Base-by-base conservation (phyloP, 2,113 vertebrate genomes). In the Aptenodytes forsteri region DNA sequence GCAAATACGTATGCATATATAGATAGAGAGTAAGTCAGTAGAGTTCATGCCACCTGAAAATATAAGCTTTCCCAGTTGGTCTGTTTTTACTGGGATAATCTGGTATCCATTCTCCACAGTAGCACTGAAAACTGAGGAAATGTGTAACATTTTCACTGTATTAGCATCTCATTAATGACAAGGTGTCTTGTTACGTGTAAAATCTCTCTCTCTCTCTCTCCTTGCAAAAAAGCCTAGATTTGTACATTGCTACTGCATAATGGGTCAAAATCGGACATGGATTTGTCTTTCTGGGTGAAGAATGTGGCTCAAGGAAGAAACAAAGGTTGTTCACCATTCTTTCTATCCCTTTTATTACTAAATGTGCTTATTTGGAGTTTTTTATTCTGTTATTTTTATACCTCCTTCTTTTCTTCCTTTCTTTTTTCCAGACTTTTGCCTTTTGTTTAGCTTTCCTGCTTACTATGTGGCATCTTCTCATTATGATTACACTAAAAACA, bases 1-100 rank as follows among this genome's bases (percentile, higher is more conserved):
- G 75, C 9, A 83, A 75, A 79, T 21, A 69, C 0, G 4, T 22
- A 30, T 0, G 1, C 13, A 10, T 49, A 18, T 36, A 83, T 15
- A 83, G 20, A 56, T 10, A 70, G 10, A 69, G 9, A 21, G 13
- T 17, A 83, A 92, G 16, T 27, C 47, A 72, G 26, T 5, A 80
- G 29, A 80, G 9, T 46, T 59, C n/a, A 69, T 13, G 52, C 4
- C 5, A 72, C 13, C 52, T 72, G 38, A 55, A 88, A 76, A 77
- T 15, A 62, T 1, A 23, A 49, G 10, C 9, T 64, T 59, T 66
- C n/a, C 21, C 13, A 36, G 8, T 29, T 62, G 23, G 8, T 44
- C 26, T 62, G 19, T 5, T 85, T 67, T 62, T 58, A 40, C 18
- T 79, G 44, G 47, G 55, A 75, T 46, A 54, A 82, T 50, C 22